Conservation (phyloP, 1,140 invertebrate species). For the Sycophila sp. region DNA sequence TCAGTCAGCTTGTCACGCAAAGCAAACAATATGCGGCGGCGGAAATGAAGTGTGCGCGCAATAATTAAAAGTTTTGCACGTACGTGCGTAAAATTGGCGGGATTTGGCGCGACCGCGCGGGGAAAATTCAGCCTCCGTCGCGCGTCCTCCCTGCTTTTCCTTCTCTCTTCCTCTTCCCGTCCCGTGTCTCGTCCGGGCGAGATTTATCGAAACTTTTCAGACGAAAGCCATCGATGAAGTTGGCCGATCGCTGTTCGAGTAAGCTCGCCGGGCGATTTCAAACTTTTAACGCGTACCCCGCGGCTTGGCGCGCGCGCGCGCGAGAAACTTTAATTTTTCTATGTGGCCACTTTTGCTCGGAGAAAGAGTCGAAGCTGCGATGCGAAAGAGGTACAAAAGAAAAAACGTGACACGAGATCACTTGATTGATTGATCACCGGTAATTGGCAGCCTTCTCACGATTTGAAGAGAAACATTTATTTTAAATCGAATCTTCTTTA, state of each 20-base stretch:
- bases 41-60: background rate
- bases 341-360: background rate
- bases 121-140: too few relatives aligned
- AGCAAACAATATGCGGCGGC: background rate
- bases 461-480: background rate
- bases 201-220: conserved; percentile 24
- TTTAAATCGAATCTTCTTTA: background rate
- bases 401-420: background rate
- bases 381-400: background rate
- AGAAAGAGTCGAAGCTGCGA: background rate
- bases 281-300: conserved; percentile 7
- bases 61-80: background rate
- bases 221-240: conserved; percentile 22
- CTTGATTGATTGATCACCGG: background rate
- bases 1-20: too few relatives aligned
- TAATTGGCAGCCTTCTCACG: background rate
- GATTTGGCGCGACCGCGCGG: background rate
- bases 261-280: conserved; percentile 10
- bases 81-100: too few relatives aligned
- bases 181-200: background rate
- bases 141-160: too few relatives aligned
- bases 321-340: conserved; percentile 26
- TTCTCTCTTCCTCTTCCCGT: background rate
- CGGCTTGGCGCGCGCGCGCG: background rate
- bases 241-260: conserved; percentile 4